phyloP scores from a whole-genome alignment of 2,113 vertebrate species.

The Gavialis gangeticus region DNA sequence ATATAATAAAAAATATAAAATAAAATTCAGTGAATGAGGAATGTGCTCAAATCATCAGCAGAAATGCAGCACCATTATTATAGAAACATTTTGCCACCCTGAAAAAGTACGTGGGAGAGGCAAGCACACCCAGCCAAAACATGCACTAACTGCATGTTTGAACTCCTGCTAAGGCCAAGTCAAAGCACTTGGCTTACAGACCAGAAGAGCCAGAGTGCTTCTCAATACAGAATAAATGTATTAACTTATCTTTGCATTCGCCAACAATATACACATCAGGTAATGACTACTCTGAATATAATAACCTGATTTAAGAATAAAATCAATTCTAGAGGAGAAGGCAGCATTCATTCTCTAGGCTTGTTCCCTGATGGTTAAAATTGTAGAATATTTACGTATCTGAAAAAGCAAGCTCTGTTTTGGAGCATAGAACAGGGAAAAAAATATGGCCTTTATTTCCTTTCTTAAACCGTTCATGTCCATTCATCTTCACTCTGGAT shows the following conservation, averaged over 20 bases:
- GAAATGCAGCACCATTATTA: not conserved
- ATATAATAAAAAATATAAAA: not conserved
- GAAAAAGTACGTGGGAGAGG: not conserved
- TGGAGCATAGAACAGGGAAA: not conserved
- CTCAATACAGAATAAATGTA: not conserved
- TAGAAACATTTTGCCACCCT: not conserved
- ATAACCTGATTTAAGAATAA: slow-evolving; percentile 29
- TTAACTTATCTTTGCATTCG: not conserved
- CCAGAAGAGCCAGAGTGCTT: not conserved
- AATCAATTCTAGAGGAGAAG: not conserved
- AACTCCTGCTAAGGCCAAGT: not conserved
- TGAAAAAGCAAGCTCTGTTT: not conserved
- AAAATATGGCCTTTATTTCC: not conserved
- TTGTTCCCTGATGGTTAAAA: not conserved
- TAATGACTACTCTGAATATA: slow-evolving; percentile 42
- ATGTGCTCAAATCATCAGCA: not conserved
- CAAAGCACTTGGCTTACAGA: not conserved
- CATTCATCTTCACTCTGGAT: not conserved
- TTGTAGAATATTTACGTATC: not conserved
- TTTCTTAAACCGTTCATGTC: not conserved
- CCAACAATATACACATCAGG: not conserved
- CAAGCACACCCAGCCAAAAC: not conserved
- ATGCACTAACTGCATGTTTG: not conserved
- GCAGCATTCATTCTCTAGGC: not conserved
- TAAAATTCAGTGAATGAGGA: not conserved